These are phyloP conservation scores for Drosophila hydei DNA, from an alignment of 1,140 invertebrate genomes.

Conservation along the genomic window DNA sequence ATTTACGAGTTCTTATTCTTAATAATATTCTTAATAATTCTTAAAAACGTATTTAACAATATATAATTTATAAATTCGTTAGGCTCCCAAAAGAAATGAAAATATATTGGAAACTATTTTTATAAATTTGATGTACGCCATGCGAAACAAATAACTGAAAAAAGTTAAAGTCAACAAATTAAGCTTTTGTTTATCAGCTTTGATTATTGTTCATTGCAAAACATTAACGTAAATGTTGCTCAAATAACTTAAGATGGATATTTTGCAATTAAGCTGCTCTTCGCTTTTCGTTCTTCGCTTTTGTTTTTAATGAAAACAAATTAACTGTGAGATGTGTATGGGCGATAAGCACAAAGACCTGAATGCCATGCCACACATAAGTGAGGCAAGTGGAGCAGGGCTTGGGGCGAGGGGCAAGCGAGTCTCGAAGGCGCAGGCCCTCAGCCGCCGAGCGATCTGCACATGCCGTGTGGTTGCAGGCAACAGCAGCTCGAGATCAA, in stretches of 20 bases:
- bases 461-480: conserved; percentile 18
- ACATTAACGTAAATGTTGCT: neutral
- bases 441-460: neutral
- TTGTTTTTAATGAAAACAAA: conserved; percentile 69
- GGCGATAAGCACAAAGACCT: conserved; percentile 52
- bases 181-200: neutral
- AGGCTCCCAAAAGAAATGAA: too few species aligned
- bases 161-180: neutral
- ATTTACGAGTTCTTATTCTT: too few species aligned
- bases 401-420: neutral
- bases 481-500: conserved; percentile 50
- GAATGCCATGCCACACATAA: conserved; percentile 44
- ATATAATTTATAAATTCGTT: too few species aligned
- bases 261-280: conserved; percentile 9
- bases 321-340: conserved; percentile 74
- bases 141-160: too few species aligned
- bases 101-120: too few species aligned
- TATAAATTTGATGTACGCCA: too few species aligned
- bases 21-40: too few species aligned
- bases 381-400: neutral
- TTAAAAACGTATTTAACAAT: too few species aligned
- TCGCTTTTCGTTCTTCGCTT: neutral
- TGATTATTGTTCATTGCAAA: neutral
- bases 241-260: conserved; percentile 8
- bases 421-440: neutral